Evolutionary conservation across 2,888 invertebrate genomes (phyloP), one percentile per base, ranked within the genome.

Genomic region (Temnothorax ravouxi): DNA sequence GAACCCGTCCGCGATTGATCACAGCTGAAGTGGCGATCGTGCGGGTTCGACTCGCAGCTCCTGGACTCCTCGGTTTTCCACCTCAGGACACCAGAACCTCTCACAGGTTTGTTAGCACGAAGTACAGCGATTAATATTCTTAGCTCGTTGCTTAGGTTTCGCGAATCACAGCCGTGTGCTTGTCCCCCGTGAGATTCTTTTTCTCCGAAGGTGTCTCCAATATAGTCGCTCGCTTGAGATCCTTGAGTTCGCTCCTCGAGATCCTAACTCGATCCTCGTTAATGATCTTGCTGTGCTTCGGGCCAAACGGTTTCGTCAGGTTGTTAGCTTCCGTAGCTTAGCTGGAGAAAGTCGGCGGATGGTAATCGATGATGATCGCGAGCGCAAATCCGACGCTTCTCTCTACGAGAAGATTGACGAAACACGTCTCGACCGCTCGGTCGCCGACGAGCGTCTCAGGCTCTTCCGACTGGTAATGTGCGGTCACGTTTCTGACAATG

Each of bases 371-470:
- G 44, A 85, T 34, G 76, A 52, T 64, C 64, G 79, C 67, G 50
- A 67, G 72, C 74, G 54, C 11, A 34, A 25, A 25, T 29, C 47
- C 79, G 50, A 64, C 54, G 66, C 66, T 82, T 13, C 34, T 83
- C 82, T 62, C 50, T 47, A 25, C 52, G 59, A 80, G 83, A 83
- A 44, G 83, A 80, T 81, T 67, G 83, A 69, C 83, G 69, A 71
- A 62, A 72, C 74, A 80, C 79, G 79, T 80, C 79, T 80, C 59
- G 79, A 84, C 69, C 83, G 83, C 50, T 69, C 83, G 69, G 52
- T 54, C 82, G 83, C 83, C 83, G 83, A 72, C 66, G 84, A 83
- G 72, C 72, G 66, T 82, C 84, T 82, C 75, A 61, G 25, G 11
- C 81, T 81, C 81, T 77, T 81, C 59, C 80, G 67, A 80, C 80